Conservation (phyloP, 1,140 invertebrate genomes). For the Papilio machaon region DNA sequence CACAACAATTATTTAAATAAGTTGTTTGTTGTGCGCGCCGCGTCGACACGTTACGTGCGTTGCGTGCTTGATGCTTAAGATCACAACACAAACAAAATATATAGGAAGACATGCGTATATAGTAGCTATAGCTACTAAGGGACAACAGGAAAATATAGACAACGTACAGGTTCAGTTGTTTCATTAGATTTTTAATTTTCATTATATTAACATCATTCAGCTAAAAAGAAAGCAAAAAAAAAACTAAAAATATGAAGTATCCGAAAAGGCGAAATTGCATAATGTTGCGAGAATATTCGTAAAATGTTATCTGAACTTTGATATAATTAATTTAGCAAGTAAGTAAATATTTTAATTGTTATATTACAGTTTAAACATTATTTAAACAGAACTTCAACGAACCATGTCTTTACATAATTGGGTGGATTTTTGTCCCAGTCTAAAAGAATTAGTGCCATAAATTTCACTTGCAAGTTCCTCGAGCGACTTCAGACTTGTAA, state of each 20-base stretch:
- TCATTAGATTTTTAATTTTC: neutral
- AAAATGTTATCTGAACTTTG: neutral
- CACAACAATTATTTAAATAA: slow-evolving; percentile 36
- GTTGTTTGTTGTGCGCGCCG: slow-evolving; percentile 27
- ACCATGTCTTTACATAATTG: slow-evolving; percentile 42
- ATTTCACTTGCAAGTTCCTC: slow-evolving; percentile 47
- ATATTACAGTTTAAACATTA: neutral
- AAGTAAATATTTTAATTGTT: slow-evolving; percentile 6
- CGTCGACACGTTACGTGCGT: slow-evolving; percentile 2
- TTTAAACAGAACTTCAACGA: slow-evolving; percentile 1
- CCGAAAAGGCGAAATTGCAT: too few relatives aligned
- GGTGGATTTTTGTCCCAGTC: slow-evolving; percentile 55
- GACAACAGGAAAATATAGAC: neutral
- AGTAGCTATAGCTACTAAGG: neutral
- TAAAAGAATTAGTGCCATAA: slow-evolving; percentile 60
- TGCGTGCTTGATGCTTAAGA: slow-evolving; percentile 6
- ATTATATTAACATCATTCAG: neutral
- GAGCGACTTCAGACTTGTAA: slow-evolving; percentile 57
- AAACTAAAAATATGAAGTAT: too few relatives aligned
- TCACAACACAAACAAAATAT: slow-evolving; percentile 9
- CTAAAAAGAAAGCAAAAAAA: neutral
- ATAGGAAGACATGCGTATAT: neutral
- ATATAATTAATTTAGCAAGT: neutral
- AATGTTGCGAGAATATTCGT: too few relatives aligned
- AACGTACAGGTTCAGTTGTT: neutral